A percentile compares a stretch with the other conserved stretches of the same genome.
Evolutionary conservation across 2,113 vertebrate species (phyloP).

Genomic region (Heterotilapia buettikoferi): DNA sequence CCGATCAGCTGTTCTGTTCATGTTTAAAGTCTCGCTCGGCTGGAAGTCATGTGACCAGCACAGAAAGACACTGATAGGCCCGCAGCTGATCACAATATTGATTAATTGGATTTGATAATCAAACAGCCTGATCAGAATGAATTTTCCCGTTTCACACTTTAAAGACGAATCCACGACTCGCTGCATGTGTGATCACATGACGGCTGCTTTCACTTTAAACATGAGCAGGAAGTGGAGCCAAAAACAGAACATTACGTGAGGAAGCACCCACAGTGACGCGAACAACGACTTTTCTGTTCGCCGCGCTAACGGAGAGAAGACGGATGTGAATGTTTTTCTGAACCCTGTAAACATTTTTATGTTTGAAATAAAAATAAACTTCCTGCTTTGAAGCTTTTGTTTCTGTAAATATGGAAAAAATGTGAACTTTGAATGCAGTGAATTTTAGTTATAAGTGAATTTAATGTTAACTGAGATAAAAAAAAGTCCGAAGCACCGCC

Average conservation of each 20-base stretch:
- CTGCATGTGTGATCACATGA: neutral
- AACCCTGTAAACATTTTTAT: neutral
- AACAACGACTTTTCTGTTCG: neutral
- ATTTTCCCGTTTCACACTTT: neutral
- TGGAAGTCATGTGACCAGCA: neutral
- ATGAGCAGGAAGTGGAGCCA: neutral
- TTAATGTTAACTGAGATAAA: neutral
- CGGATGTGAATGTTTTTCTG: neutral
- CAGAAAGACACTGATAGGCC: neutral
- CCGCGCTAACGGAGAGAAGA: neutral
- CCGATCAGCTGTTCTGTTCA: neutral
- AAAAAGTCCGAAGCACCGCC: accelerated
- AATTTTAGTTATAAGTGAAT: neutral
- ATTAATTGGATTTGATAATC: neutral
- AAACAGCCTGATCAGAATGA: neutral
- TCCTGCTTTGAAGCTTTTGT: neutral
- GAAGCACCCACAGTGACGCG: neutral
- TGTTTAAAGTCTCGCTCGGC: neutral
- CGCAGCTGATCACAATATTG: neutral
- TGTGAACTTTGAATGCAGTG: neutral
- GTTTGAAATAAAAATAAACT: neutral
- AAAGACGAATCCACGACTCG: neutral
- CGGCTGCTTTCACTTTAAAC: neutral
- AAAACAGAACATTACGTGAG: neutral
- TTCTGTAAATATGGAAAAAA: neutral